Conservation (phyloP, 1,140 invertebrate species). For the Archivesica marissinica region DNA sequence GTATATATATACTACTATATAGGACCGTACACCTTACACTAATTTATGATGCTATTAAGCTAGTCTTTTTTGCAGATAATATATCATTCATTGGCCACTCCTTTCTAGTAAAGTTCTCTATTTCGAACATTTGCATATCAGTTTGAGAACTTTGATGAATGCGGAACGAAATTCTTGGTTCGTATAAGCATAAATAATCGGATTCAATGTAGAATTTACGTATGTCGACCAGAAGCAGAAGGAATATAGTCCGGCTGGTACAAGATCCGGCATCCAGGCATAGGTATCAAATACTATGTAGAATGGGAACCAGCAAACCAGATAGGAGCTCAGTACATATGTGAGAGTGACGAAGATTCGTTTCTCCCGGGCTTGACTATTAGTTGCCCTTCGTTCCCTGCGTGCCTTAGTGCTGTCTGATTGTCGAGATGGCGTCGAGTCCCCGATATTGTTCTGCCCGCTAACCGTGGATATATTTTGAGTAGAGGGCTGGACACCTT, state of each 20-base stretch:
- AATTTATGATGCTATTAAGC: too few relatives aligned
- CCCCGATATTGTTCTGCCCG: not conserved
- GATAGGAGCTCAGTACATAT: constrained; percentile 62
- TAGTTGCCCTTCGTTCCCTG: not conserved
- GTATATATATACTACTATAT: too few relatives aligned
- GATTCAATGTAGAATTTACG: constrained; percentile 74
- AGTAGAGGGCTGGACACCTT: not conserved
- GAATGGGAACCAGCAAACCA: constrained; percentile 69
- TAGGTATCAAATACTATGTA: constrained; percentile 69
- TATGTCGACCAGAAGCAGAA: constrained; percentile 72
- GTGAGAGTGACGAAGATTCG: constrained; percentile 66
- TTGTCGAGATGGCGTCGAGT: not conserved
- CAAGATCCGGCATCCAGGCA: constrained; percentile 62
- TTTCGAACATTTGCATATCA: not conserved
- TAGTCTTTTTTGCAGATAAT: too few relatives aligned
- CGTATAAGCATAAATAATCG: constrained; percentile 73
- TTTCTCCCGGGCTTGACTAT: constrained; percentile 30
- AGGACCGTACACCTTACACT: too few relatives aligned
- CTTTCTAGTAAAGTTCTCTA: too few relatives aligned
- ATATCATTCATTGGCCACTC: too few relatives aligned
- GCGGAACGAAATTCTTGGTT: constrained; percentile 67
- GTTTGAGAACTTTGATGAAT: constrained; percentile 84
- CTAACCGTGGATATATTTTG: not conserved
- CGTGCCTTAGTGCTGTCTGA: not conserved
- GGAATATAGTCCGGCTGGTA: constrained; percentile 63